Base-by-base conservation (phyloP, 1,140 invertebrate genomes). In the Drosophila ananassae region DNA sequence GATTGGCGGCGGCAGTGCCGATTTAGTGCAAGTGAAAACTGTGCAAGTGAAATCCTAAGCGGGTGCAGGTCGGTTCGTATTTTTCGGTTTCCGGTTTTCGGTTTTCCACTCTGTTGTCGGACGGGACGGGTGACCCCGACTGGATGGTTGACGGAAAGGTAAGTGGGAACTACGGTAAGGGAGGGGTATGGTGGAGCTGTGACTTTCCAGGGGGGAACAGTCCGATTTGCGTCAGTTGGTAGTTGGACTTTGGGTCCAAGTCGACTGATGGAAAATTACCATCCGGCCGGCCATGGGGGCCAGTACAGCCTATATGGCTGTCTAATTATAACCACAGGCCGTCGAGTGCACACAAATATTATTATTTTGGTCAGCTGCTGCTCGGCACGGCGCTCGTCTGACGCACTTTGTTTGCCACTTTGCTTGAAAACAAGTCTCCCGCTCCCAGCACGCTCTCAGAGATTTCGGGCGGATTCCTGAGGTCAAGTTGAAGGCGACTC, bases 401-500 rank as follows among this genome's bases (percentile, higher is more conserved):
- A 67, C 63, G 63, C 60, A 67, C 59, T 67, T 67, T 67, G 60
- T 30, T 66, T 51, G 58, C 7, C 24, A 41, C 55, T 24, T 8
- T 4, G 30, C 12, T 39, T 24, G 12, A 28, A 24, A 12, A 13
- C 24, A 12, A 25, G 10, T n/a, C 9, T 34, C 13, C 28, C 17
- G 12, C 22, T 51, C 53, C 39, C 34, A 10, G 9, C 17, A 13
- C 13, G n/a, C 30, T n/a, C 21, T 54, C 60, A 37, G 34, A 12
- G 34, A 12, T 37, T n/a, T 47, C 21, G 22, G 39, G 41, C 41
- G 8, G 28, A 73, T 77, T 73, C 61, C 68, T 60, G 83, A 76
- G 79, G 80, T 79, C 89, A 82, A 90, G 83, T 91, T 82, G 83
- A 90, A 85, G 89, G 75, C 64, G 44, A 59, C 73, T 52, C 9